Base-by-base conservation (phyloP, 2,797 vertebrate species). In the Dicrostonyx torquatus region DNA sequence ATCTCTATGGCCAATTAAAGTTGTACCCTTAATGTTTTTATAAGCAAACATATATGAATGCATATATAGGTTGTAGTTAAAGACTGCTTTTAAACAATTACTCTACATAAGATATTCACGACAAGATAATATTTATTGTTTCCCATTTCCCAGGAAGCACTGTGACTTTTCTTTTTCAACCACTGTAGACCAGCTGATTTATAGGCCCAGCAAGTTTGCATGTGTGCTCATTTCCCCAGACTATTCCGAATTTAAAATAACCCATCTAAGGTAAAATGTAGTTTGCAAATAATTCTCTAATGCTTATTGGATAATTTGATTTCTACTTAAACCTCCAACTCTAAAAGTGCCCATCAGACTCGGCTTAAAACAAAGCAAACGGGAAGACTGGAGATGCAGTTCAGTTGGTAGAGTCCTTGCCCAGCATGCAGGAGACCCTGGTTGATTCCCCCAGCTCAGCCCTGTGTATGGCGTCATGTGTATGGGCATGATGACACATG, bases 221-320 rank as follows among this genome's bases (percentile, higher is more conserved):
- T 2, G 73, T 66, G 6, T 43, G 2, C 43, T 60, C 31, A 40
- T 85, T 10, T 9, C 58, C 43, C 60, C 70, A 37, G 70, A 55
- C 87, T 90, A 85, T 93, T 87, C 68, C 70, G 48, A 89, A 70
- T 93, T 85, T 73, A 91, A 92, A 78, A 82, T 29, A 87, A 94
- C 34, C 40, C n/a, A 6, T 95, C 60, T 37, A 40, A 43, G 58
- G 73, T 88, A 89, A 95, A 93, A 77, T 77, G 72, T 6, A 40
- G 53, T 79, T 87, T 85, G 55, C 9, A 31, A 91, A 73, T 93
- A 89, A 70, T 93, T 91, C 76, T 91, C 75, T 14, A 66, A 76
- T 75, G 18, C 58, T 93, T 90, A 50, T 45, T 72, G 40, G 92
- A 22, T 89, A 75, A 91, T 91, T 73, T 84, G 50, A 92, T 94